Percentiles rank a stretch among this genome's conserved stretches.
phyloP scores from a whole-genome alignment of 2,888 invertebrate genomes.

The Torymus aiolomorphi region DNA sequence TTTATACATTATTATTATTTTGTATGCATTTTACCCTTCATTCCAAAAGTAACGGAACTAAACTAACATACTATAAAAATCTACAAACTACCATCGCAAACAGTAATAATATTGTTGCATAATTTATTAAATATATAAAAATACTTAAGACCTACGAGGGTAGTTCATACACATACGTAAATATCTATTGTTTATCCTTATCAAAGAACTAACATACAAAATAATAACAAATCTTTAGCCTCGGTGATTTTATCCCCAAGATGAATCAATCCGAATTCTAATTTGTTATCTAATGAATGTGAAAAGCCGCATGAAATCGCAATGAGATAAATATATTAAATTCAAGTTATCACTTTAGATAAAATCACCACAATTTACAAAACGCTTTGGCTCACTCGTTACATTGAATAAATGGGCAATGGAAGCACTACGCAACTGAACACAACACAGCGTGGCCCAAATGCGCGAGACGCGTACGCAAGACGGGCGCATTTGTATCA shows the following conservation, averaged over 20 bases:
- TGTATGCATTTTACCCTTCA: slow-evolving; percentile 18
- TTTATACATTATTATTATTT: slow-evolving; percentile 8
- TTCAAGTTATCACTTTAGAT: too few relatives aligned
- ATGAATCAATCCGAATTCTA: too few relatives aligned
- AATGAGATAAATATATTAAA: too few relatives aligned
- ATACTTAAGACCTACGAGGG: not conserved
- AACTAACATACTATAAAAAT: not conserved
- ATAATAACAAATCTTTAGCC: not conserved
- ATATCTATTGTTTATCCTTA: not conserved
- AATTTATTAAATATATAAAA: slow-evolving; percentile 40
- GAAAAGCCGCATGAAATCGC: too few relatives aligned
- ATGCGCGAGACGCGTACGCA: not conserved
- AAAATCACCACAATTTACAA: too few relatives aligned
- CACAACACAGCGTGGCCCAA: slow-evolving; percentile 13
- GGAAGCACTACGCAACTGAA: slow-evolving; percentile 11
- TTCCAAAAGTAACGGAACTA: slow-evolving; percentile 4
- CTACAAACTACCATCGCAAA: slow-evolving; percentile 17
- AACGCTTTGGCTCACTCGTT: not conserved
- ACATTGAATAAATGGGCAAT: not conserved
- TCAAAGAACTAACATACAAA: slow-evolving; percentile 14
- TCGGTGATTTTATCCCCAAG: too few relatives aligned
- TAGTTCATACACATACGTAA: not conserved
- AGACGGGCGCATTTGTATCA: not conserved
- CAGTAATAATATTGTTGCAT: slow-evolving; percentile 11
- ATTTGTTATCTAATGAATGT: too few relatives aligned